phyloP scores from a whole-genome alignment of 2,113 vertebrate species.

The Cepphus grylle region DNA sequence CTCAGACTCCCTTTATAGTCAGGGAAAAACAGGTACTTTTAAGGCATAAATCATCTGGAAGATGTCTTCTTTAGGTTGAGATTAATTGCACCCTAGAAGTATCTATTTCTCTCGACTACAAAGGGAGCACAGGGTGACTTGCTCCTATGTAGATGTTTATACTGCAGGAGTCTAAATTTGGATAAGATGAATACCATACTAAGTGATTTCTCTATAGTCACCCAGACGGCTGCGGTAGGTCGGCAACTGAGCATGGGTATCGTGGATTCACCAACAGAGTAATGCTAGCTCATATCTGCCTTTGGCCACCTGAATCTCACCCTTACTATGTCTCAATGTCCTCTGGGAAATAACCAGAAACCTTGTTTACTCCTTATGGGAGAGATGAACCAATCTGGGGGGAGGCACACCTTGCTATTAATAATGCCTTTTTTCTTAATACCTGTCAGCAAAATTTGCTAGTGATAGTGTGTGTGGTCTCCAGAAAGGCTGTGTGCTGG shows the following conservation, averaged over 20 bases:
- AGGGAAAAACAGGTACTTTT: slow-evolving; percentile 45
- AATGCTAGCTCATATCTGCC: not conserved
- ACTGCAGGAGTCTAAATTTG: slow-evolving; percentile 54
- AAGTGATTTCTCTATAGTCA: slow-evolving; percentile 32
- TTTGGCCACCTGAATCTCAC: not conserved
- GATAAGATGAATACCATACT: slow-evolving; percentile 52
- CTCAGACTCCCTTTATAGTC: slow-evolving; percentile 42
- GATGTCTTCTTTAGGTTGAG: slow-evolving; percentile 40
- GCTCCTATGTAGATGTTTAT: slow-evolving; percentile 56
- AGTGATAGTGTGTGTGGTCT: not conserved
- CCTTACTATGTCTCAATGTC: not conserved
- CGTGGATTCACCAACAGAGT: not conserved
- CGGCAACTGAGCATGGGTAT: not conserved
- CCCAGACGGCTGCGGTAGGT: slow-evolving; percentile 42
- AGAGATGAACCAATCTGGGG: not conserved
- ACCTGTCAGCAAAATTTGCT: not conserved
- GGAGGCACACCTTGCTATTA: not conserved
- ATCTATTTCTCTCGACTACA: slow-evolving; percentile 59
- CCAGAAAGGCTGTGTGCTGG: not conserved
- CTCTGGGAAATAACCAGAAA: not conserved
- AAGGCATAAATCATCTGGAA: slow-evolving; percentile 42
- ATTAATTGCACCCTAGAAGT: slow-evolving; percentile 47
- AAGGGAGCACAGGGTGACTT: slow-evolving; percentile 40
- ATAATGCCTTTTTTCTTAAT: not conserved
- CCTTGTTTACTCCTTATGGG: not conserved